A percentile compares a stretch with the other conserved stretches of the same genome.
phyloP scores from a whole-genome alignment of 2,888 invertebrate species.

The Brachypterus glaber region DNA sequence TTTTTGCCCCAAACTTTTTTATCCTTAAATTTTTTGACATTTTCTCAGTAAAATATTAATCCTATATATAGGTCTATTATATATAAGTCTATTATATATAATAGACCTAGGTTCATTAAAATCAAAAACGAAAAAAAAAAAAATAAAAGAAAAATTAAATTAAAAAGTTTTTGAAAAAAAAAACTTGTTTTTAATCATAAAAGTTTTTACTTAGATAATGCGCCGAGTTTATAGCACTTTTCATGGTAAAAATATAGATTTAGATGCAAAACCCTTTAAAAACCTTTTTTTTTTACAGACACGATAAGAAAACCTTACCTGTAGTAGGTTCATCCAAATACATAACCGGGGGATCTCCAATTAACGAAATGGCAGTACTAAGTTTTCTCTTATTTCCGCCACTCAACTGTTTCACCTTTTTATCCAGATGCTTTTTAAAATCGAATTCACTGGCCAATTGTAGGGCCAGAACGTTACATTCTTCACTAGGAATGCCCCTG shows the following conservation, averaged over 20 bases:
- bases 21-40: too few relatives aligned
- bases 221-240: too few relatives aligned
- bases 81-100: too few relatives aligned
- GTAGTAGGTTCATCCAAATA: slow-evolving; percentile 48
- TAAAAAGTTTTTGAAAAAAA: too few relatives aligned
- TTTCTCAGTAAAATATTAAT: too few relatives aligned
- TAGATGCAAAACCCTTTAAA: neutral
- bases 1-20: too few relatives aligned
- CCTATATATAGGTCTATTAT: too few relatives aligned
- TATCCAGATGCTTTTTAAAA: slow-evolving; percentile 40
- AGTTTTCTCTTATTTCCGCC: slow-evolving; percentile 50
- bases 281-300: neutral
- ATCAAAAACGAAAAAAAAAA: too few relatives aligned
- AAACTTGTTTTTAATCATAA: too few relatives aligned
- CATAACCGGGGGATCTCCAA: slow-evolving; percentile 47
- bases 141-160: neutral
- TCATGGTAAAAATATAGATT: neutral
- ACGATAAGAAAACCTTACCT: slow-evolving; percentile 32
- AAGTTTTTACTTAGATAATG: too few relatives aligned
- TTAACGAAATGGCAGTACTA: slow-evolving; percentile 46
- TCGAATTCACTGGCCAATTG: slow-evolving; percentile 40
- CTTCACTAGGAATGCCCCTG: slow-evolving; percentile 38
- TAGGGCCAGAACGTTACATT: slow-evolving; percentile 31
- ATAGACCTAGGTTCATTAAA: too few relatives aligned
- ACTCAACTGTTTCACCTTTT: slow-evolving; percentile 40